Conservation (phyloP, 2,888 invertebrate genomes). For the Dinocampus coccinellae region DNA sequence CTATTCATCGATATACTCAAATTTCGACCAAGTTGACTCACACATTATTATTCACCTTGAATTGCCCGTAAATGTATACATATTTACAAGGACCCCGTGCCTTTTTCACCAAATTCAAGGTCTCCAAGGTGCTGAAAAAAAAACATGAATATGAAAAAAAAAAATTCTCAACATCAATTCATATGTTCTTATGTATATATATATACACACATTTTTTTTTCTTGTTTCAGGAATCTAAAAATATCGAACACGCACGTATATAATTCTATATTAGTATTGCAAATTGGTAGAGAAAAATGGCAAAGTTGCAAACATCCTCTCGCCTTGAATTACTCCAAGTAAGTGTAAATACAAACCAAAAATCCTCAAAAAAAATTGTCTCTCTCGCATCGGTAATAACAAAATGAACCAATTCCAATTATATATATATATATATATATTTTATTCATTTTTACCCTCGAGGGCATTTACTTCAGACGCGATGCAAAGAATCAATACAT, state of each 20-base stretch:
- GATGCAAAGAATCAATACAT: constrained; percentile 15
- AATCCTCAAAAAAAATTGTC: neutral
- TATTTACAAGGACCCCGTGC: neutral
- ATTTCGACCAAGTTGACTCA: neutral
- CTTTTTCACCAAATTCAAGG: neutral
- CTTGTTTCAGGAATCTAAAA: neutral
- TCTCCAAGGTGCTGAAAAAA: neutral
- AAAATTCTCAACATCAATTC: neutral
- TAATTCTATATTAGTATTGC: neutral
- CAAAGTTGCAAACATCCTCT: constrained; percentile 63
- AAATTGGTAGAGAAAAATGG: constrained; percentile 46
- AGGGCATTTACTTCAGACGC: constrained; percentile 5
- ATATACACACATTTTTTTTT: neutral
- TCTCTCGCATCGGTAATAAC: neutral
- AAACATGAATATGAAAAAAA: neutral
- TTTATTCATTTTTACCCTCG: neutral
- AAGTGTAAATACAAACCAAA: constrained; percentile 36
- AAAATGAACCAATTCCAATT: neutral
- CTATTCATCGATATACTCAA: neutral
- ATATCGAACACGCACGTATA: neutral
- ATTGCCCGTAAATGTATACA: neutral
- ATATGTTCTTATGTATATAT: neutral
- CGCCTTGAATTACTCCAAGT: constrained; percentile 66
- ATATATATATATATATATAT: neutral
- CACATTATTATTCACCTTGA: neutral